Conservation (phyloP, 2,113 vertebrate genomes). For the Clarias gariepinus region DNA sequence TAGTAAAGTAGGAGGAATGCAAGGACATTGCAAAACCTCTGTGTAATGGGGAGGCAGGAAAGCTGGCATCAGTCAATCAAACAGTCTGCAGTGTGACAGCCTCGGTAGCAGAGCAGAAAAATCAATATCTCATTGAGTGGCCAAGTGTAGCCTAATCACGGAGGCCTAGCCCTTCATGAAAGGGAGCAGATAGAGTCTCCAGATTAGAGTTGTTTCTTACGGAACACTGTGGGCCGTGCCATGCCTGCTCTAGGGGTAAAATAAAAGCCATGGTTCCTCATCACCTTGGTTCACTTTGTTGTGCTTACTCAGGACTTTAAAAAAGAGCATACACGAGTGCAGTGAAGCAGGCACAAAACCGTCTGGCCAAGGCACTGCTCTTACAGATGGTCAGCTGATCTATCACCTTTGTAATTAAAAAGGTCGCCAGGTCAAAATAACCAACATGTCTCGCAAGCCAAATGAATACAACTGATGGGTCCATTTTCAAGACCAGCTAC, state of each 20-base stretch:
- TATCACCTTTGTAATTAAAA: neutral
- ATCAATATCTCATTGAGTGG: conserved; percentile 76
- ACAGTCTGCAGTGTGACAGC: conserved; percentile 69
- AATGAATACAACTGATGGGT: neutral
- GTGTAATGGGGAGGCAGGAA: conserved; percentile 60
- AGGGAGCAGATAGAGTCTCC: conserved; percentile 66
- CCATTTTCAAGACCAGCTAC: neutral
- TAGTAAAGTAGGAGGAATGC: neutral
- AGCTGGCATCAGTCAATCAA: conserved; percentile 72
- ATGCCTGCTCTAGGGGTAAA: conserved; percentile 63
- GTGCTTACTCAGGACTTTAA: conserved; percentile 71
- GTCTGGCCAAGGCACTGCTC: conserved; percentile 67
- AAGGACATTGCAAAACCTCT: conserved; percentile 60
- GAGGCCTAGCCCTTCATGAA: conserved; percentile 63
- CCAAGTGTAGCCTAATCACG: conserved; percentile 70
- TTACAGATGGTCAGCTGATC: conserved; percentile 53
- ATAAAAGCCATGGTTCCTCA: conserved; percentile 59
- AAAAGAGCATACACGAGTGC: conserved; percentile 33
- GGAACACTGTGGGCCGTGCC: conserved; percentile 57
- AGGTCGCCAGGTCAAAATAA: conserved; percentile 3
- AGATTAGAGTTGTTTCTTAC: conserved; percentile 61
- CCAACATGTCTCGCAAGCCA: neutral
- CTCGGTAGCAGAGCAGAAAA: conserved; percentile 68
- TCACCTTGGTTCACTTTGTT: conserved; percentile 72
- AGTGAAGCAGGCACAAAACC: conserved; percentile 29